Conservation (phyloP, 2,888 invertebrate species). For the Shargacucullia verbasci region DNA sequence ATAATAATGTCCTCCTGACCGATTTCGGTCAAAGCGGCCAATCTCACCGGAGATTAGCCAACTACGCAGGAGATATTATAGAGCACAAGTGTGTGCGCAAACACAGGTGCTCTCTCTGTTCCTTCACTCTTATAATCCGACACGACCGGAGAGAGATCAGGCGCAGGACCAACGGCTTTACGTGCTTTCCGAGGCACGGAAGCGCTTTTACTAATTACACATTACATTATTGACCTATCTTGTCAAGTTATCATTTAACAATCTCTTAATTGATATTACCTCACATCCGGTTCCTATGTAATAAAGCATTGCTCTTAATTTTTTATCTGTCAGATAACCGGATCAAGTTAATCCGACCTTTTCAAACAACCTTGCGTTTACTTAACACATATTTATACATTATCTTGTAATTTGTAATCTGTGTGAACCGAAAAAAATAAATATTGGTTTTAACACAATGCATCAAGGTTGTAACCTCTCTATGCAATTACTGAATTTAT, state of each 20-base stretch:
- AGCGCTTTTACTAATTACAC: neutral
- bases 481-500: slow-evolving; percentile 6
- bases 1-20: no score
- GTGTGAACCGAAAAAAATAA: slow-evolving; percentile 12
- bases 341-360: slow-evolving; percentile 55
- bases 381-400: slow-evolving; percentile 41
- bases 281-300: slow-evolving; percentile 52
- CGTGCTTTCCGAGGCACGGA: no score
- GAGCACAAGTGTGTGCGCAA: no score
- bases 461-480: slow-evolving; percentile 36
- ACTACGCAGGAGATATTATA: no score
- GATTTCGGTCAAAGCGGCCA: no score
- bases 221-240: slow-evolving; percentile 13
- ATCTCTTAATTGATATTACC: slow-evolving; percentile 27
- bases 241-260: slow-evolving; percentile 20
- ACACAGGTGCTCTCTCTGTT: no score
- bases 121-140: no score
- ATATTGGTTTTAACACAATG: slow-evolving; percentile 10
- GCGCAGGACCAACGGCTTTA: no score
- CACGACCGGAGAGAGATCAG: no score
- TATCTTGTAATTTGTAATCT: slow-evolving; percentile 24
- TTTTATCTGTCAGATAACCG: slow-evolving; percentile 46
- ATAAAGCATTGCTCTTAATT: slow-evolving; percentile 20
- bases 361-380: slow-evolving; percentile 59
- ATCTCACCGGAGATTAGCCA: no score